A percentile compares a stretch with the other conserved stretches of the same genome.
Evolutionary conservation across 2,113 vertebrate genomes (phyloP).

Genomic region (Galemys pyrenaicus): DNA sequence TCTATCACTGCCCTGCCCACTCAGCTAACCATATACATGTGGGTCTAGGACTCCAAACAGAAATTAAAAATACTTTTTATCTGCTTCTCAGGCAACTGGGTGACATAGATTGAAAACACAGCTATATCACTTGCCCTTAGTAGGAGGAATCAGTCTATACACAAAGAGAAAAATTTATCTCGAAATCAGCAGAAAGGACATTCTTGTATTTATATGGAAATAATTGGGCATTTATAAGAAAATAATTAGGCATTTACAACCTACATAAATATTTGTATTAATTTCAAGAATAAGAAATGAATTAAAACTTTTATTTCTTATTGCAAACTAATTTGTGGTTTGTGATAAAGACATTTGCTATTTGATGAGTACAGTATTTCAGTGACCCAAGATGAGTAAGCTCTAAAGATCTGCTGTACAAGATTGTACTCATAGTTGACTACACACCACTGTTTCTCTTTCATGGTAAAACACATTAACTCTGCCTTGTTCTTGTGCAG

Average conservation of each 20-base stretch:
- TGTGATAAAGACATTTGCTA: not conserved
- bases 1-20: not conserved
- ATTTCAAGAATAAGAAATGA: slow-evolving; percentile 7
- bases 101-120: not conserved
- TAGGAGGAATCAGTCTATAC: not conserved
- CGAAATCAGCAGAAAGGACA: not conserved
- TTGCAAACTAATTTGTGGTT: not conserved
- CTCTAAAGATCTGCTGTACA: not conserved
- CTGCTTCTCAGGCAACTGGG: not conserved
- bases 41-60: not conserved
- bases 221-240: not conserved
- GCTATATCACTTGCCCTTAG: not conserved
- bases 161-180: not conserved
- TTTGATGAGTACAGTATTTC: not conserved
- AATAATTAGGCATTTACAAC: not conserved
- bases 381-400: not conserved
- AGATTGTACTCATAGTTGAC: not conserved
- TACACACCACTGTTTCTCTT: not conserved
- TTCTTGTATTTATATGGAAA: not conserved
- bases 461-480: not conserved
- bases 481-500: not conserved
- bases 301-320: not conserved
- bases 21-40: not conserved
- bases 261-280: not conserved
- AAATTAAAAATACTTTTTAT: too few species aligned